Conservation (phyloP, 2,888 invertebrate genomes). For the Apantesis nais region DNA sequence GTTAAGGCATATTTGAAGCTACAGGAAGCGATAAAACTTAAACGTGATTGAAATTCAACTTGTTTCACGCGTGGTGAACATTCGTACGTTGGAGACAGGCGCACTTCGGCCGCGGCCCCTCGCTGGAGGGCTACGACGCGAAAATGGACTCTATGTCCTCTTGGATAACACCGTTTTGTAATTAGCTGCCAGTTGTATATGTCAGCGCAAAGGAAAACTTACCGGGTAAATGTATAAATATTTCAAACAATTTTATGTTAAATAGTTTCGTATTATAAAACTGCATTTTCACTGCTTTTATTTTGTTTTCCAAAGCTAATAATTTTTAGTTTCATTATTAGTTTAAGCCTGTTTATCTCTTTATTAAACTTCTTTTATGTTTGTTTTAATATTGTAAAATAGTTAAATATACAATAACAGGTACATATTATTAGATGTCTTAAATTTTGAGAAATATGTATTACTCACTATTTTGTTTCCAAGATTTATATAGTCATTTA, state of each 20-base stretch:
- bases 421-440: too few relatives aligned
- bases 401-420: too few relatives aligned
- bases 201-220: slow-evolving; percentile 62
- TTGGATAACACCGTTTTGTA: slow-evolving; percentile 73
- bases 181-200: slow-evolving; percentile 65
- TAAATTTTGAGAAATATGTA: neutral
- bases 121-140: slow-evolving; percentile 50
- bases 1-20: slow-evolving; percentile 62
- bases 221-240: slow-evolving; percentile 65
- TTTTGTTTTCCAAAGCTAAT: slow-evolving; percentile 17
- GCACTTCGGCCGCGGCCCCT: slow-evolving; percentile 59
- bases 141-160: slow-evolving; percentile 77
- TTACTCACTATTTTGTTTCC: neutral
- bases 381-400: neutral
- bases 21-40: slow-evolving; percentile 65
- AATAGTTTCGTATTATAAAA: slow-evolving; percentile 29
- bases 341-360: neutral
- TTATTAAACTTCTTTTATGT: neutral
- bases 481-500: slow-evolving; percentile 6
- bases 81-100: slow-evolving; percentile 65
- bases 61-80: slow-evolving; percentile 68
- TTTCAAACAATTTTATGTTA: slow-evolving; percentile 53
- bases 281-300: slow-evolving; percentile 19
- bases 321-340: neutral
- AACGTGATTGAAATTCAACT: slow-evolving; percentile 65